A percentile compares a stretch with the other conserved stretches of the same genome.
Conservation (phyloP, 1,140 invertebrate species). For the Cydia strobilella region DNA sequence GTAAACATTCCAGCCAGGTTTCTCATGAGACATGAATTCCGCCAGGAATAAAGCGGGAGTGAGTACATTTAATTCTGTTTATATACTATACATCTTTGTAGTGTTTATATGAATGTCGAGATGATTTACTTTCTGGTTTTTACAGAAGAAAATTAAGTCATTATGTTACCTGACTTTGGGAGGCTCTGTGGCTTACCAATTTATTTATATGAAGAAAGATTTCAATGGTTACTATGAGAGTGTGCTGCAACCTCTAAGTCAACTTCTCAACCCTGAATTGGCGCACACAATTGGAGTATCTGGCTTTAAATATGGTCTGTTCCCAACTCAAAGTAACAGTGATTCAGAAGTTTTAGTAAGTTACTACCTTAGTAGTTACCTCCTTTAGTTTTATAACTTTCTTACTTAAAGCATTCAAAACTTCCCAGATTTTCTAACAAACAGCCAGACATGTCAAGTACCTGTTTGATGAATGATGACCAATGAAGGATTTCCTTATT, state of each 20-base stretch:
- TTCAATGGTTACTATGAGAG: constrained; percentile 88
- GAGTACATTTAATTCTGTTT: background rate
- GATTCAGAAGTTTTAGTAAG: constrained; percentile 84
- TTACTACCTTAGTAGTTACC: constrained; percentile 36
- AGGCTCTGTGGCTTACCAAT: constrained; percentile 82
- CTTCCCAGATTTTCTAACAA: background rate
- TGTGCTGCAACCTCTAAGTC: constrained; percentile 85
- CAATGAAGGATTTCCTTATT: background rate
- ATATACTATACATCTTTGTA: background rate
- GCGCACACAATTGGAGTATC: constrained; percentile 89
- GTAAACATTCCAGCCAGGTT: background rate
- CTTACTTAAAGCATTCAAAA: no score
- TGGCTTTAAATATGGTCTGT: constrained; percentile 87
- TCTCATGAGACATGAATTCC: constrained; percentile 13
- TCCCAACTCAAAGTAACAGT: constrained; percentile 80
- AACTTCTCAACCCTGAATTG: constrained; percentile 86
- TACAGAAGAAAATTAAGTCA: constrained; percentile 81
- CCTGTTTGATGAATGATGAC: no score
- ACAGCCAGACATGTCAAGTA: no score
- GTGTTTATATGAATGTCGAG: background rate
- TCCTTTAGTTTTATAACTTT: no score
- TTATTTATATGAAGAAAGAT: constrained; percentile 85
- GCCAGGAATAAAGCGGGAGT: constrained; percentile 4
- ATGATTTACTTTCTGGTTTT: constrained; percentile 39
- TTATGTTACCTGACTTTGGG: constrained; percentile 80